A percentile compares a stretch with the other conserved stretches of the same genome.
phyloP scores from a whole-genome alignment of 2,113 vertebrate species.

The Eubucco bourcierii region DNA sequence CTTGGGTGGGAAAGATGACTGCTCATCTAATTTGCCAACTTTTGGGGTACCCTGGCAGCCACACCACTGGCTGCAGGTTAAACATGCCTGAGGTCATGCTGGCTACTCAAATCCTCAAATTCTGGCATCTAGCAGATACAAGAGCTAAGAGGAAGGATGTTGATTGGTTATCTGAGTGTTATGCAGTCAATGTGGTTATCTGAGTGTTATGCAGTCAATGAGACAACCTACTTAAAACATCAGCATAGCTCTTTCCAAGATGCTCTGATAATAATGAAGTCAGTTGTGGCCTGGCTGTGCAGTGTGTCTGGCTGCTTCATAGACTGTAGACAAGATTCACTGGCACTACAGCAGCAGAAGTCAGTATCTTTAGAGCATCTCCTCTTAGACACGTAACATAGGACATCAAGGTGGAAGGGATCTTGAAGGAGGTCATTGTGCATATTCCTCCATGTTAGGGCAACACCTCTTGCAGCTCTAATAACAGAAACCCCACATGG shows the following conservation, averaged over 20 bases:
- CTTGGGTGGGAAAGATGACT: not conserved
- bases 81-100: not conserved
- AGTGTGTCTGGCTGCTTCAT: not conserved
- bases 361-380: not conserved
- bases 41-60: not conserved
- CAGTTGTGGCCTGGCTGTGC: not conserved
- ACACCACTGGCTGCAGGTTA: not conserved
- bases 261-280: not conserved
- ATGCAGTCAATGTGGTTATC: not conserved
- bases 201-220: not conserved
- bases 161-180: not conserved
- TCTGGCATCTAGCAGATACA: accelerated
- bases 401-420: not conserved
- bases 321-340: not conserved
- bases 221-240: not conserved
- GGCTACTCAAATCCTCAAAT: not conserved
- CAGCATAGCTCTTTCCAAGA: not conserved
- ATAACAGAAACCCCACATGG: not conserved
- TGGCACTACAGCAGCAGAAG: not conserved
- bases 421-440: not conserved
- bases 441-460: not conserved
- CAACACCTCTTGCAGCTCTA: not conserved
- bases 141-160: not conserved
- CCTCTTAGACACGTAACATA: not conserved
- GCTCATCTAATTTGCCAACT: not conserved